Base-by-base conservation (phyloP, 2,113 vertebrate species). In the Gobiocypris rarus region DNA sequence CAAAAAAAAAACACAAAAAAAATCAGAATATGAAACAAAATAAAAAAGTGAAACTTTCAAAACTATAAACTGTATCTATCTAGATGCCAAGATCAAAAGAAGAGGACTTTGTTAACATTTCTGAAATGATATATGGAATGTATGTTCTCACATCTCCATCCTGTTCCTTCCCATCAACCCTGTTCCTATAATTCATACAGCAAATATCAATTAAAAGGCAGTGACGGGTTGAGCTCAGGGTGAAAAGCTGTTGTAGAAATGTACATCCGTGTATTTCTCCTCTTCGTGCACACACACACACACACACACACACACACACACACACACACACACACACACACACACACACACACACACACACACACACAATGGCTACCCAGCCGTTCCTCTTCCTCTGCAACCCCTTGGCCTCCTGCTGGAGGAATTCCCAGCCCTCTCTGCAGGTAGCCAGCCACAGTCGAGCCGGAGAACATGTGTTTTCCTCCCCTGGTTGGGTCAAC, bases 381-480 rank as follows among this genome's bases (percentile, higher is more conserved):
- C 22, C 70, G 28, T 59, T 48, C 34, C 88, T 89, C 84, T 89
- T 91, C 89, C 69, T 87, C 63, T 80, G 22, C 86, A 86, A 84
- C 91, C 84, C 85, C 90, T 90, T 89, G 92, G 93, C 93, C 92
- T 94, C 92, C 94, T 88, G 94, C 91, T 93, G 91, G 90, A 94
- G 92, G 91, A 93, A 95, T 95, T 95, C 94, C 95, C 94, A 94
- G 92, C 90, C 92, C 92, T 95, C 96, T 95, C 95, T 91, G 94
- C 95, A 95, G 96, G 96, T 95, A 94, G 93, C 93, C 95, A 90
- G 91, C 93, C 93, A 88, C 85, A 94, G 93, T 92, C 92, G 94
- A 94, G 95, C 96, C 94, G 89, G 92, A 95, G 95, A 96, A 96
- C 95, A 97, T 96, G 95, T 95, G 94, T 95, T 95, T 95, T 93